Conservation (phyloP, 1,140 invertebrate genomes). For the Monochamus saltuarius region DNA sequence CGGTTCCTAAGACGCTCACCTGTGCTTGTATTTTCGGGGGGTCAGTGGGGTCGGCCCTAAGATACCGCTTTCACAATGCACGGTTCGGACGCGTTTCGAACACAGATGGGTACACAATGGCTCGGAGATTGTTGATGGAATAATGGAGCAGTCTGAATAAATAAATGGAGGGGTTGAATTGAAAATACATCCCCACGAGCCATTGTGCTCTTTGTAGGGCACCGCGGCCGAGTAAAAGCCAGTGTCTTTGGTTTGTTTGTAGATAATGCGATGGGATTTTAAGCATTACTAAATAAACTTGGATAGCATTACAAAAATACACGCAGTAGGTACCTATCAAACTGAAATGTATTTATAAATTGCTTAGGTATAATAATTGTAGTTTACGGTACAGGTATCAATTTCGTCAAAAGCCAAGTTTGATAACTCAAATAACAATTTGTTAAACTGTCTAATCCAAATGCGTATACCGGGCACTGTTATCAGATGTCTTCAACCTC, state of each 20-base stretch:
- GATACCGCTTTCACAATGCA: conserved; percentile 13
- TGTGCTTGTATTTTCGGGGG: conserved; percentile 15
- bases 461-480: no score
- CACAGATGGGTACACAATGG: conserved; percentile 46
- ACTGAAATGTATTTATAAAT: no score
- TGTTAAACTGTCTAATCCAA: no score
- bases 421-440: no score
- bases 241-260: conserved; percentile 17
- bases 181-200: neutral
- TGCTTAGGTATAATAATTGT: no score
- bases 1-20: conserved; percentile 8
- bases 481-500: no score
- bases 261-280: conserved; percentile 33
- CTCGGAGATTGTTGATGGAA: conserved; percentile 41
- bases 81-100: conserved; percentile 22
- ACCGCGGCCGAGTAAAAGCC: conserved; percentile 14
- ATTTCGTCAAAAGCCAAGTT: no score
- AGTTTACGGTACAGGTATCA: no score
- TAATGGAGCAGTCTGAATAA: conserved; percentile 45
- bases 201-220: conserved; percentile 19
- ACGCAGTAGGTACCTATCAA: neutral
- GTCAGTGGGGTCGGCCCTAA: conserved; percentile 19
- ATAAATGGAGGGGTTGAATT: conserved; percentile 24
- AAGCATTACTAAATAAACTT: conserved; percentile 19
- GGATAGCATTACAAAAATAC: conserved; percentile 7